Evolutionary conservation across 2,888 invertebrate species (phyloP).

Genomic region (Lepetodrilus schrolli): DNA sequence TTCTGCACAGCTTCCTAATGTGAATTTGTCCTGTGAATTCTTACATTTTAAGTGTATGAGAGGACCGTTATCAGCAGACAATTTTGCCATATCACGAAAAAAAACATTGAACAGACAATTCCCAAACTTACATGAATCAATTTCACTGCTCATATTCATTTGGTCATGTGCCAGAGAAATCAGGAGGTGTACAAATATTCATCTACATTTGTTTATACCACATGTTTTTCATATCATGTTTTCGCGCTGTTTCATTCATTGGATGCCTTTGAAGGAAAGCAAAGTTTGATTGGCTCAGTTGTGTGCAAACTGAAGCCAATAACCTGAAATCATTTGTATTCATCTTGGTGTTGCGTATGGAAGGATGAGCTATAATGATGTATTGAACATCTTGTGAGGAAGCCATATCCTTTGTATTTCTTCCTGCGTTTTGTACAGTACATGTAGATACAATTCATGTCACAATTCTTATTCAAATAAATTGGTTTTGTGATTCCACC

Average conservation of each 20-base stretch:
- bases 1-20: background rate
- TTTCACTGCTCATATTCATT: conserved; percentile 15
- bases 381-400: conserved; percentile 16
- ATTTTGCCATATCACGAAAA: conserved; percentile 26
- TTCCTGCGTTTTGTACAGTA: conserved; percentile 30
- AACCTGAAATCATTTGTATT: background rate
- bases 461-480: conserved; percentile 48
- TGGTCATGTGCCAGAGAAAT: background rate
- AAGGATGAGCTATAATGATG: background rate
- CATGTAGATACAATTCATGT: conserved; percentile 29
- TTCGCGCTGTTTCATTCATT: conserved; percentile 22
- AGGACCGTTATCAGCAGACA: background rate
- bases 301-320: background rate
- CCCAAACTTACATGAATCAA: conserved; percentile 19
- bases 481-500: conserved; percentile 47
- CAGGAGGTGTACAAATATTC: conserved; percentile 7
- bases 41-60: background rate
- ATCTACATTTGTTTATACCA: conserved; percentile 16
- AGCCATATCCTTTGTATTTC: conserved; percentile 22
- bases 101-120: conserved; percentile 16
- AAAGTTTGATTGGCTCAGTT: background rate
- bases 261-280: conserved; percentile 29
- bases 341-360: conserved; percentile 2
- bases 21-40: background rate
- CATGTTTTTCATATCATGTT: conserved; percentile 25